Conservation (phyloP, 2,797 vertebrate species). For the Gymnodraco acuticeps region DNA sequence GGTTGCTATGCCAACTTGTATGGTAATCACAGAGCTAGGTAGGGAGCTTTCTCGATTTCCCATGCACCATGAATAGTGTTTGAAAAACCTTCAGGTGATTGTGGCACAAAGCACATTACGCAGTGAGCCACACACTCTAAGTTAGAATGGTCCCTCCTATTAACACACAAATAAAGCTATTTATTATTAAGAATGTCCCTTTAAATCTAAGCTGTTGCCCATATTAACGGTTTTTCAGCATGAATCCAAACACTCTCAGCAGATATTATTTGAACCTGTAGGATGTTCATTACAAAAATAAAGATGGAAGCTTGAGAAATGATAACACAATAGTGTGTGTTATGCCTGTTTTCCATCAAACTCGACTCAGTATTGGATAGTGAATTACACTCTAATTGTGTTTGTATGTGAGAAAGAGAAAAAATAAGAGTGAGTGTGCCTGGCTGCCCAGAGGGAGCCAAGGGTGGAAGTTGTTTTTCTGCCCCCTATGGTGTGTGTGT, state of each 20-base stretch:
- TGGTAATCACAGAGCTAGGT: constrained; percentile 55
- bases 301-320: constrained; percentile 8
- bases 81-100: constrained; percentile 31
- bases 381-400: constrained; percentile 55
- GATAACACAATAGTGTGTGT: neutral
- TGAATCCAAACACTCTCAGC: constrained; percentile 22
- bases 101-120: constrained; percentile 20
- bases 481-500: constrained; percentile 83
- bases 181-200: neutral
- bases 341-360: constrained; percentile 35
- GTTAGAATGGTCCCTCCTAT: neutral
- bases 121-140: neutral
- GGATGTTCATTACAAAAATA: constrained; percentile 24
- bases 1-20: constrained; percentile 65
- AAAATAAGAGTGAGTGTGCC: constrained; percentile 57
- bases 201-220: neutral
- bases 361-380: constrained; percentile 22
- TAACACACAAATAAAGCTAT: constrained; percentile 5
- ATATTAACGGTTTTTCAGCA: constrained; percentile 25
- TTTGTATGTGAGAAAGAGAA: constrained; percentile 28
- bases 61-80: constrained; percentile 18
- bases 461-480: constrained; percentile 88
- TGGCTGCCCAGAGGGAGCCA: constrained; percentile 83
- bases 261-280: constrained; percentile 29
- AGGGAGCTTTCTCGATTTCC: constrained; percentile 38